Evolutionary conservation across 2,888 invertebrate species (phyloP).

Genomic region (Protophormia terraenovae): DNA sequence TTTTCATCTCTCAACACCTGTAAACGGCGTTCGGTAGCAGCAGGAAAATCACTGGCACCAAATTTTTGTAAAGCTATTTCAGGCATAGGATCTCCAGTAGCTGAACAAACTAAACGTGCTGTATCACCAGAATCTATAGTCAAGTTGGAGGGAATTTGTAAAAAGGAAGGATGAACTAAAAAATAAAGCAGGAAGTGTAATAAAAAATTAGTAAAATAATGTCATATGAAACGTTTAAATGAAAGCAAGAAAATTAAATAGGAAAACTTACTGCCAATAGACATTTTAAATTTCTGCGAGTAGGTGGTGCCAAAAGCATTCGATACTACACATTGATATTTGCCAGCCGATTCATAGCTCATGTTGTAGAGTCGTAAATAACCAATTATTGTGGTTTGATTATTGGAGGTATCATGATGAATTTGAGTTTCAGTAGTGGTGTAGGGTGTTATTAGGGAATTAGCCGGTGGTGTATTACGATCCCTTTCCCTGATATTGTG

Average conservation of each 20-base stretch:
- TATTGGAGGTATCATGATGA: slow-evolving; percentile 74
- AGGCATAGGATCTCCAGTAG: slow-evolving; percentile 93
- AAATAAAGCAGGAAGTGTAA: slow-evolving; percentile 59
- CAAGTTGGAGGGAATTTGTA: slow-evolving; percentile 91
- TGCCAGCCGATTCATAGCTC: slow-evolving; percentile 90
- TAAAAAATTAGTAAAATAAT: neutral
- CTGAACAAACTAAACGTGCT: slow-evolving; percentile 94
- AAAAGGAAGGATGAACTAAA: slow-evolving; percentile 91
- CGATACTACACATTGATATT: slow-evolving; percentile 95
- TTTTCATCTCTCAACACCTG: slow-evolving; percentile 96
- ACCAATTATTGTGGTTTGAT: slow-evolving; percentile 87
- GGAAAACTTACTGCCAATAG: slow-evolving; percentile 87
- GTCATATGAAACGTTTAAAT: neutral
- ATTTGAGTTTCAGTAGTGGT: slow-evolving; percentile 81
- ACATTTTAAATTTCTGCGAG: slow-evolving; percentile 92
- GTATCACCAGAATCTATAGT: slow-evolving; percentile 92
- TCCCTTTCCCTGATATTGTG: slow-evolving; percentile 82
- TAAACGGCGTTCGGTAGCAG: slow-evolving; percentile 95
- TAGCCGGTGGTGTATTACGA: slow-evolving; percentile 39
- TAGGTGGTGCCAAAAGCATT: slow-evolving; percentile 95
- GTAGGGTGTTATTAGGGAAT: slow-evolving; percentile 63
- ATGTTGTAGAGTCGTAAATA: slow-evolving; percentile 88
- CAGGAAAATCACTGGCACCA: slow-evolving; percentile 96
- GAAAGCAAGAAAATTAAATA: neutral
- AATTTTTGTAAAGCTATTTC: slow-evolving; percentile 95